Percentiles rank a stretch among this genome's conserved stretches.
Conservation (phyloP, 2,797 vertebrate species). For the Allenopithecus nigroviridis region DNA sequence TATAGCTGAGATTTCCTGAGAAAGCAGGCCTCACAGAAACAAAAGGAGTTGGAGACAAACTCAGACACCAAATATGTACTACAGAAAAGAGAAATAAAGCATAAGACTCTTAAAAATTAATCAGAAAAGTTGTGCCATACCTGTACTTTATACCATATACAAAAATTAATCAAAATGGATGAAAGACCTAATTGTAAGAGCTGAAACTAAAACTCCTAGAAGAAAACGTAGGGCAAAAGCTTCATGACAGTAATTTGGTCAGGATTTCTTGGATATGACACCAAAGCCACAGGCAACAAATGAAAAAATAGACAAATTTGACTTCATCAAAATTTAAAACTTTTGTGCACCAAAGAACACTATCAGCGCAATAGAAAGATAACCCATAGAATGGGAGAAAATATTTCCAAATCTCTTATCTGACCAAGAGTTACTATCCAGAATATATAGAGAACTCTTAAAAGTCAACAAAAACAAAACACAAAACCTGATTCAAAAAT, state of each 20-base stretch:
- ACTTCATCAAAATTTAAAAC: not conserved
- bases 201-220: not conserved
- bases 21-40: not conserved
- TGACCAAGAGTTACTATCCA: not conserved
- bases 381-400: not conserved
- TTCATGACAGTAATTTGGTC: not conserved
- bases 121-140: not conserved
- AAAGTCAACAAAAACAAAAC: not conserved
- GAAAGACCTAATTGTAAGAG: not conserved
- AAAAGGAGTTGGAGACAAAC: not conserved
- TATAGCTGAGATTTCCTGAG: not conserved
- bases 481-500: not conserved
- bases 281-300: not conserved
- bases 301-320: not conserved
- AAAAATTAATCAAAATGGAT: not conserved
- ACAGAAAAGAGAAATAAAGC: not conserved
- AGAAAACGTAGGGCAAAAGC: not conserved
- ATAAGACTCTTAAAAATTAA: not conserved
- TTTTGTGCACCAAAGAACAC: not conserved
- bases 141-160: not conserved
- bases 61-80: rapidly evolving
- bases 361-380: not conserved
- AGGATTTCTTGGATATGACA: not conserved
- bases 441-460: not conserved
- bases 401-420: not conserved